These are phyloP conservation scores for Idaea straminata DNA, from an alignment of 2,888 invertebrate species.

Conservation along the genomic window DNA sequence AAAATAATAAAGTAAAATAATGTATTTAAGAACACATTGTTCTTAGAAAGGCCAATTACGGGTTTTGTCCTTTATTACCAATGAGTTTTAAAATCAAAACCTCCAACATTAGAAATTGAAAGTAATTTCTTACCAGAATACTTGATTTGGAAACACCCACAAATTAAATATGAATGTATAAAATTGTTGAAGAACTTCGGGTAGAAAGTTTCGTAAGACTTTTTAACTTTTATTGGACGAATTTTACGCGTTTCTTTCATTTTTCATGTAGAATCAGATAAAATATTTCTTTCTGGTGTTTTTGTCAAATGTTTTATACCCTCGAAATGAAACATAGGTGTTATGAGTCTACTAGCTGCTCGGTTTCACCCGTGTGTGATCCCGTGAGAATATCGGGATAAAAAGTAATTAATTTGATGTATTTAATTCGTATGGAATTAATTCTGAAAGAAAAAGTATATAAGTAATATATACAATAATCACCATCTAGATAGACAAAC, in stretches of 20 bases:
- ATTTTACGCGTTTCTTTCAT: not conserved
- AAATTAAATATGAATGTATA: slow-evolving; percentile 1
- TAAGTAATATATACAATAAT: no score
- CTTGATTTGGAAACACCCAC: not conserved
- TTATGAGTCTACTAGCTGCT: not conserved
- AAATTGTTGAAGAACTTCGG: not conserved
- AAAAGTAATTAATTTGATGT: no score
- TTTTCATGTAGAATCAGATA: not conserved
- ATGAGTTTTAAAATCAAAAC: not conserved
- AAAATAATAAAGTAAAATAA: no score
- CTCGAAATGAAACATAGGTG: not conserved
- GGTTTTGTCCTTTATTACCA: no score
- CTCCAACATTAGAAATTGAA: not conserved
- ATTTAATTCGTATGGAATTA: no score
- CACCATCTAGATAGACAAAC: no score
- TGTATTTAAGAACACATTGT: no score
- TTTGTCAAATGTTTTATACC: not conserved
- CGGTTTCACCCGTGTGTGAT: not conserved
- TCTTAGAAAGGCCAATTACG: no score
- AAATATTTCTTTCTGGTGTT: not conserved
- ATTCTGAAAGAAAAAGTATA: no score
- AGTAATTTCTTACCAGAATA: not conserved
- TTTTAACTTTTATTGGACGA: not conserved
- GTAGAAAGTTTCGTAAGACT: not conserved
- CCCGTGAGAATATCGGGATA: no score